These are phyloP conservation scores for Apteryx owenii DNA, from an alignment of 2,113 vertebrate species.

Conservation along the genomic window DNA sequence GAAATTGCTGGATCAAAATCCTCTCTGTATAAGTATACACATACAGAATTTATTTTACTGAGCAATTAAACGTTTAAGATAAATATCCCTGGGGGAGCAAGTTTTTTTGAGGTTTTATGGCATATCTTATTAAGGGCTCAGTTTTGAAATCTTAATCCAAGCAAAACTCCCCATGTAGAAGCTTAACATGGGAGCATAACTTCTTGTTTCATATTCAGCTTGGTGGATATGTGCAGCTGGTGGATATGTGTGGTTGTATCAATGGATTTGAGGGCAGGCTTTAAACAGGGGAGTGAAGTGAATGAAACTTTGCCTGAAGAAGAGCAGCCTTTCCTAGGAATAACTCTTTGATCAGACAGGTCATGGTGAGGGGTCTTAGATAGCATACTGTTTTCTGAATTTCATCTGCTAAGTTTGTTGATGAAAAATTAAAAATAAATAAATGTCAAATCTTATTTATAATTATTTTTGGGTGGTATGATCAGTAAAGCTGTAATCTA, in stretches of 20 bases:
- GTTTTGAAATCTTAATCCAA: constrained; percentile 64
- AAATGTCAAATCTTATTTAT: background rate
- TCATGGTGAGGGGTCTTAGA: background rate
- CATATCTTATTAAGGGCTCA: constrained; percentile 62
- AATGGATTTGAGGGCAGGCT: constrained; percentile 7
- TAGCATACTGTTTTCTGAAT: background rate
- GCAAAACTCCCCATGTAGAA: constrained; percentile 21
- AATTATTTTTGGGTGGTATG: background rate
- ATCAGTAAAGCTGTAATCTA: background rate
- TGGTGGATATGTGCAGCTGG: background rate
- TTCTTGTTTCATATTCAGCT: background rate
- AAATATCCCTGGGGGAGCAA: constrained; percentile 58
- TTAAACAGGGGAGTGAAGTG: background rate
- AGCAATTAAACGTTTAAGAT: constrained; percentile 62
- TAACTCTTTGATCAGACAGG: background rate
- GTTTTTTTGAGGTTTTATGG: constrained; percentile 54
- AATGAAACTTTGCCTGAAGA: background rate
- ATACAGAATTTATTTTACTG: constrained; percentile 62
- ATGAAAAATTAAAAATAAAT: background rate
- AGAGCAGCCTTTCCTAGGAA: background rate
- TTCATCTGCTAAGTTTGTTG: background rate
- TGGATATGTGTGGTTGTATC: background rate
- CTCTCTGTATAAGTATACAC: constrained; percentile 4
- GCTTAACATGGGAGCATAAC: background rate
- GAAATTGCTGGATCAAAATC: constrained; percentile 45